Evolutionary conservation across 2,888 invertebrate species (phyloP).

Genomic region (Ophioninae sp.): DNA sequence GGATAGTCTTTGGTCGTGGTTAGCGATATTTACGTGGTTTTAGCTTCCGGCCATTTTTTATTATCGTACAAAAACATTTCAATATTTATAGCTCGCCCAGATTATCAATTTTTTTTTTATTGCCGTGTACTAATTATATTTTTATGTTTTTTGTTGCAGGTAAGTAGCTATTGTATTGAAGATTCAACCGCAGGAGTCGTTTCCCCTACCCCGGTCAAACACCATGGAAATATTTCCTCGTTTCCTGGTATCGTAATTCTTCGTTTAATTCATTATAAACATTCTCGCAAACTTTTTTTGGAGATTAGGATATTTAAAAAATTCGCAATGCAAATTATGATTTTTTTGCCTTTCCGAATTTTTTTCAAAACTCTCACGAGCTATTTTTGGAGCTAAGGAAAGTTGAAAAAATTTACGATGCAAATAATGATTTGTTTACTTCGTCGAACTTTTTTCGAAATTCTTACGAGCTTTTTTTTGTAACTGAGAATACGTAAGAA

Average conservation of each 20-base stretch:
- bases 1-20: neutral
- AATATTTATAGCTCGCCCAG: neutral
- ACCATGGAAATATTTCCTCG: neutral
- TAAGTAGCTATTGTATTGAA: neutral
- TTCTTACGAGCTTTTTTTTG: too few species aligned
- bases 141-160: slow-evolving; percentile 25
- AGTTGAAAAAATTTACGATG: neutral
- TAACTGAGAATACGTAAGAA: too few species aligned
- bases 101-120: neutral
- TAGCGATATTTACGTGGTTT: slow-evolving; percentile 11
- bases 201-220: neutral
- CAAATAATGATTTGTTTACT: neutral
- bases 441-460: too few species aligned
- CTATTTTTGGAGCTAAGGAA: neutral
- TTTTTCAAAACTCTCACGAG: neutral
- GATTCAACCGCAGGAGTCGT: too few species aligned
- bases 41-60: neutral
- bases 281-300: neutral
- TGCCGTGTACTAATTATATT: neutral
- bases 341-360: neutral
- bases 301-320: neutral
- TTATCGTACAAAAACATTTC: neutral
- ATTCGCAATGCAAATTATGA: neutral
- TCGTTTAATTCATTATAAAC: neutral
- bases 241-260: neutral